A percentile compares a stretch with the other conserved stretches of the same genome.
Evolutionary conservation across 2,888 invertebrate genomes (phyloP).

Genomic region (Diaprepes abbreviatus): DNA sequence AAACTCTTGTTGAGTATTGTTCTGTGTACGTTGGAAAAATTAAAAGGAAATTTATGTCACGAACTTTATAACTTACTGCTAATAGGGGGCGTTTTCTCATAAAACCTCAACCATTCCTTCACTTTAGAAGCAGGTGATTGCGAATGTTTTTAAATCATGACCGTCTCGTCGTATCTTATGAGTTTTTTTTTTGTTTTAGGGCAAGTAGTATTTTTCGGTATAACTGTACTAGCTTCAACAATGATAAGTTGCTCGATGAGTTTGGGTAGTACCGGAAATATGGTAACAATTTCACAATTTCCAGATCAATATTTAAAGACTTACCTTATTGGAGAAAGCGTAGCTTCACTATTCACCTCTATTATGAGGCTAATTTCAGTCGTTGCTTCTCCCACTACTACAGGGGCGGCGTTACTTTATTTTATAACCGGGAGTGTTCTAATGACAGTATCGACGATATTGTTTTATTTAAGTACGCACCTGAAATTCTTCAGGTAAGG

Average conservation of each 20-base stretch:
- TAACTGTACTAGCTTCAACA: not conserved
- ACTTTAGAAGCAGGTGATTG: too few species aligned
- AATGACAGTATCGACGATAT: conserved; percentile 31
- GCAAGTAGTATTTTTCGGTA: conserved; percentile 31
- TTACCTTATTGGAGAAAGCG: conserved; percentile 22
- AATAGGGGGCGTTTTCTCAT: too few species aligned
- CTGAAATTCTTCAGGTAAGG: conserved; percentile 9
- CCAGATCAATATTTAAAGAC: conserved; percentile 24
- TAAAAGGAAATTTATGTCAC: too few species aligned
- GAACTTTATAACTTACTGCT: too few species aligned
- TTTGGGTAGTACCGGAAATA: conserved; percentile 21
- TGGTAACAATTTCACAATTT: conserved; percentile 15
- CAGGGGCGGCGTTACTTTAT: conserved; percentile 44
- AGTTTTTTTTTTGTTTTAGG: conserved; percentile 33
- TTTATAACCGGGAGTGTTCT: conserved; percentile 44
- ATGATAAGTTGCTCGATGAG: not conserved
- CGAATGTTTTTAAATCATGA: not conserved
- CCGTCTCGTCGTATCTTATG: not conserved
- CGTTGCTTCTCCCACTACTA: conserved; percentile 37
- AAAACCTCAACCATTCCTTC: too few species aligned
- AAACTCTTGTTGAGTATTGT: too few species aligned
- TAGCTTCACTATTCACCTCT: conserved; percentile 19
- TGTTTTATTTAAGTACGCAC: conserved; percentile 9
- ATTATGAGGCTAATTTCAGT: conserved; percentile 45
- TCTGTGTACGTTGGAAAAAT: too few species aligned